Base-by-base conservation (phyloP, 2,888 invertebrate species). In the Synanthedon vespiformis region DNA sequence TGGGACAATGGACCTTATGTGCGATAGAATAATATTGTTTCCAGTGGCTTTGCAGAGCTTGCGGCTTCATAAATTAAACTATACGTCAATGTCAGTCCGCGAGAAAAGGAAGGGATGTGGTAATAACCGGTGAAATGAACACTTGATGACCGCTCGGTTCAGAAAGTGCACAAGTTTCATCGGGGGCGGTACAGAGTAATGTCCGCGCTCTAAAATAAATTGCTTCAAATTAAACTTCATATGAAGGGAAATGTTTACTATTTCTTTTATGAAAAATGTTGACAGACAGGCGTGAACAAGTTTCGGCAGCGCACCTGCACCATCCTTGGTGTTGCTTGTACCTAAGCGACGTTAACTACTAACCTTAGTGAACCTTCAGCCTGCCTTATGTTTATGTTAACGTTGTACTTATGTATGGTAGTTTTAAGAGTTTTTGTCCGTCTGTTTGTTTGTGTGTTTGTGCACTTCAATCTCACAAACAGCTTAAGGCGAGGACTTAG, bases 111-210 rank as follows among this genome's bases (percentile, higher is more conserved):
- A 77, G 70, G 70, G 72, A 71, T 70, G 68, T 68, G 64, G 76
- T 77, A 80, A 80, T 80, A 79, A 80, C 78, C 76, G 78, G 77
- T 72, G 74, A 84, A 80, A 81, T 79, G 74, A 76, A 74, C 76
- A 58, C 64, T 74, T 74, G 77, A 79, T 80, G 79, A 74, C 76
- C 75, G 70, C 70, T 75, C 40, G 13, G 22, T 44, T 40, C 44
- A 40, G 22, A 44, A 51, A 40, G 27, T 44, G 14, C 18, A 48
- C 12, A 48, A 48, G 18, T 48, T 48, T 48, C 14, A 22, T 48
- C 48, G 12, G 11, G 22, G 3, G 2, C 12, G 48, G 12, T 16
- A 48, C 16, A 14, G 22, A 48, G 22, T 48, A 11, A 48, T 48
- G 48, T 4, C 14, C 18, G 16, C 22, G 22, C 10, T 48, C 1